Evolutionary conservation across 2,797 vertebrate species (phyloP), one percentile per base, ranked within the genome.

Genomic region (Danionella dracula): DNA sequence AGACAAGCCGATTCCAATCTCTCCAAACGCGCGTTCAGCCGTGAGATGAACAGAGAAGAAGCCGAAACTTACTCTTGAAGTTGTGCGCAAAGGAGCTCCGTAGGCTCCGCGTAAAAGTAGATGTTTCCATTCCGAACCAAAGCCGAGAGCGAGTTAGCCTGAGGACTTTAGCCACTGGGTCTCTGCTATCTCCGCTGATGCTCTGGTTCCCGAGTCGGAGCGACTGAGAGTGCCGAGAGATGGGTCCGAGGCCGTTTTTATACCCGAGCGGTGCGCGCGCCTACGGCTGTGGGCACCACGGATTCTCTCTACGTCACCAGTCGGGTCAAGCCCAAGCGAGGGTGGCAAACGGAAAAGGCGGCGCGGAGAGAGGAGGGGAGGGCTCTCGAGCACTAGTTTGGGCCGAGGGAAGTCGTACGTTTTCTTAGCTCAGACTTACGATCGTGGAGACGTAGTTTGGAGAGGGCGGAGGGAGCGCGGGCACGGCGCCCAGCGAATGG

Each of bases 121-220:
- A 83, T 74, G 81, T 87, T 77, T 90, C 90, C 90, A 91, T 91
- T 74, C 77, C 81, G 82, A 90, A 90, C 89, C 89, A 91, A 91
- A 90, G 88, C 70, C 81, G 82, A 88, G 86, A 90, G 90, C 90
- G 89, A 91, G 90, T 90, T 91, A 91, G 90, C 86, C 85, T 88
- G 69, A 78, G 68, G 82, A 75, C 83, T 66, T 41, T 12, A 49
- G 67, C 75, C 71, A 88, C 75, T 70, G 77, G 82, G 81, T 86
- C 86, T 85, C 85, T 87, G 90, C 90, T 91, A 91, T 91, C 90
- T 91, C 79, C 81, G 90, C 90, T 90, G 88, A 86, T 86, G 88
- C 82, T 54, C 88, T 91, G 88, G 90, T 90, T 89, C 86, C 80
- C 81, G 80, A 87, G 85, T 88, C 85, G 87, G 87, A 89, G 86